Evolutionary conservation across 2,888 invertebrate species (phyloP).

Genomic region (Branchellion lobata): DNA sequence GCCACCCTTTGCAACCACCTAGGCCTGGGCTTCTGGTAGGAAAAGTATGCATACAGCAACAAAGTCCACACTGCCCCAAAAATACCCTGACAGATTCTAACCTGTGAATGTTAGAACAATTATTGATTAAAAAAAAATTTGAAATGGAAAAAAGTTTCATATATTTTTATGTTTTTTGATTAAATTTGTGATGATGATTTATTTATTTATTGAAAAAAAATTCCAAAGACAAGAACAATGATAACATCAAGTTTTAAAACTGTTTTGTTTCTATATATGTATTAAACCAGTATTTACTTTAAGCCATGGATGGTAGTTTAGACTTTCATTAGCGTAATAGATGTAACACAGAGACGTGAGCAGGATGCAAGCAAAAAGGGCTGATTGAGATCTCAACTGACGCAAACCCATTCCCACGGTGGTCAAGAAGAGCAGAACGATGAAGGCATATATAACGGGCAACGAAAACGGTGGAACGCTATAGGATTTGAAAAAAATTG

Average conservation of each 20-base stretch:
- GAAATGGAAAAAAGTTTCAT: too few relatives aligned
- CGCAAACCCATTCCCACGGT: slow-evolving; percentile 24
- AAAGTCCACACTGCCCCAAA: not conserved
- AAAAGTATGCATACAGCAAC: not conserved
- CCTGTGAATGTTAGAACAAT: not conserved
- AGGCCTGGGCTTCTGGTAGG: not conserved
- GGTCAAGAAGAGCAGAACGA: slow-evolving; percentile 9
- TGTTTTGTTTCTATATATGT: not conserved
- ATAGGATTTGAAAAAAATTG: too few relatives aligned
- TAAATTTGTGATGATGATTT: too few relatives aligned
- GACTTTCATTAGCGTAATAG: not conserved
- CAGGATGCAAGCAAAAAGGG: slow-evolving; percentile 5
- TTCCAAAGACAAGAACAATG: too few relatives aligned
- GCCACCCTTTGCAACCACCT: not conserved
- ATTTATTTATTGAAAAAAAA: too few relatives aligned
- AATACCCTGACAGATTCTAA: not conserved
- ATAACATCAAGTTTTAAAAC: not conserved
- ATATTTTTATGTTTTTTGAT: too few relatives aligned
- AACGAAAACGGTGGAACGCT: slow-evolving; percentile 20
- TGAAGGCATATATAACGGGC: slow-evolving; percentile 12
- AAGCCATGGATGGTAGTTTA: not conserved
- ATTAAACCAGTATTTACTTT: not conserved
- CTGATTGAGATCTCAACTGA: not conserved
- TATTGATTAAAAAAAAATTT: too few relatives aligned
- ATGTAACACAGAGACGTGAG: not conserved